A percentile compares a stretch with the other conserved stretches of the same genome.
Conservation (phyloP, 2,888 invertebrate genomes). For the Mimas tiliae region DNA sequence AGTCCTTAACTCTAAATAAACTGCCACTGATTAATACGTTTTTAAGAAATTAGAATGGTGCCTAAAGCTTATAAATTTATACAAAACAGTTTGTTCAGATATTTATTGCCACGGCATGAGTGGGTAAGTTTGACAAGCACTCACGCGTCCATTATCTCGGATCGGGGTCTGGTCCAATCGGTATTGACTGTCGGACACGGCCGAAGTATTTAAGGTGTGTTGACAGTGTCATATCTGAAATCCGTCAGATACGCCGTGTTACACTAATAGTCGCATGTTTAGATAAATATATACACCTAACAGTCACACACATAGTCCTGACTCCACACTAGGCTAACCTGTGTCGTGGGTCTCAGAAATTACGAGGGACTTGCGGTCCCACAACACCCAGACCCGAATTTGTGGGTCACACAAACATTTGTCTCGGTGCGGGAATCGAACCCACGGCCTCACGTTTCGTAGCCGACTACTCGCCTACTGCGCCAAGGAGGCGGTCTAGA, state of each 20-base stretch:
- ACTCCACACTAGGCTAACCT: no score
- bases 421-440: no score
- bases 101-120: slow-evolving; percentile 25
- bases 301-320: no score
- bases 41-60: slow-evolving; percentile 19
- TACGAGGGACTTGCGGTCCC: no score
- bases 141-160: slow-evolving; percentile 43
- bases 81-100: slow-evolving; percentile 20
- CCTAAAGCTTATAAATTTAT: slow-evolving; percentile 15
- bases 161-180: slow-evolving; percentile 32
- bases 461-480: no score
- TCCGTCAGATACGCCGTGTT: slow-evolving; percentile 22
- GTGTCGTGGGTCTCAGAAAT: no score
- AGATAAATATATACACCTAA: neutral
- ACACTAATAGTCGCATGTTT: neutral
- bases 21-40: slow-evolving; percentile 4
- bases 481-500: no score
- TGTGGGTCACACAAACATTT: no score
- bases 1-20: neutral
- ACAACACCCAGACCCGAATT: no score
- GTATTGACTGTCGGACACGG: slow-evolving; percentile 22
- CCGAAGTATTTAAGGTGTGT: slow-evolving; percentile 28
- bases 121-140: slow-evolving; percentile 36
- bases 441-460: no score
- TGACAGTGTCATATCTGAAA: slow-evolving; percentile 26